Conservation (phyloP, 2,113 vertebrate genomes). For the Colinus virginianus region DNA sequence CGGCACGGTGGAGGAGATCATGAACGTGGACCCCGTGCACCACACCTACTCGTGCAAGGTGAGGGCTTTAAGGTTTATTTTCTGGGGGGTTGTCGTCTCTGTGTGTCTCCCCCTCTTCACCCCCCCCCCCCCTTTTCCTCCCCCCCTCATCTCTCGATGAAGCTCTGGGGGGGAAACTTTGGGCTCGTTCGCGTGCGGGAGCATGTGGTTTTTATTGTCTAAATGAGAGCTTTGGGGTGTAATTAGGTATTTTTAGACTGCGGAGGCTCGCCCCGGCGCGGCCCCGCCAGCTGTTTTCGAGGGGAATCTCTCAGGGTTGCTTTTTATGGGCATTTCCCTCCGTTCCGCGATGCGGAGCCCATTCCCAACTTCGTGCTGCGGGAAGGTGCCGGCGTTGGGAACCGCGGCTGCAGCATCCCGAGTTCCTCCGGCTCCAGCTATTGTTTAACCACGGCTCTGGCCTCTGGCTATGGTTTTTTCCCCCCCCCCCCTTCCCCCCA, state of each 20-base stretch:
- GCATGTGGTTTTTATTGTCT: slow-evolving; percentile 52
- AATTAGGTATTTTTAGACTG: slow-evolving; percentile 66
- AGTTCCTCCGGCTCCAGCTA: slow-evolving; percentile 40
- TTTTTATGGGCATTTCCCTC: slow-evolving; percentile 63
- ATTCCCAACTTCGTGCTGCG: slow-evolving; percentile 26
- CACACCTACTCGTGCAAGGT: slow-evolving; percentile 99
- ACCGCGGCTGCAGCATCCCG: slow-evolving; percentile 28
- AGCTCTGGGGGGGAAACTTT: not conserved
- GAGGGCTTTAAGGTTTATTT: not conserved
- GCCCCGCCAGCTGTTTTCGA: not conserved
- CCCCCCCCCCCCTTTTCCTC: too few relatives aligned
- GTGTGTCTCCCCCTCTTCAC: too few relatives aligned
- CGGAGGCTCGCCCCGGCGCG: not conserved
- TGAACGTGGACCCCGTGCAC: slow-evolving; percentile 96
- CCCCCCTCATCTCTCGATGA: not conserved
- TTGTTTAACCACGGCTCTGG: slow-evolving; percentile 60
- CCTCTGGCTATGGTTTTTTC: slow-evolving; percentile 14
- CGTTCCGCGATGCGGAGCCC: not conserved
- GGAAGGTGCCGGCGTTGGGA: not conserved
- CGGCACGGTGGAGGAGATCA: slow-evolving; percentile 96
- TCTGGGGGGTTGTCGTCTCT: not conserved
- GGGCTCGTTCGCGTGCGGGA: not conserved
- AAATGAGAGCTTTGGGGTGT: slow-evolving; percentile 2
- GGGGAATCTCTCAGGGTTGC: slow-evolving; percentile 24
- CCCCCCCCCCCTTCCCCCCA: too few relatives aligned